Conservation (phyloP, 2,888 invertebrate species). For the Parasteatoda lunata region DNA sequence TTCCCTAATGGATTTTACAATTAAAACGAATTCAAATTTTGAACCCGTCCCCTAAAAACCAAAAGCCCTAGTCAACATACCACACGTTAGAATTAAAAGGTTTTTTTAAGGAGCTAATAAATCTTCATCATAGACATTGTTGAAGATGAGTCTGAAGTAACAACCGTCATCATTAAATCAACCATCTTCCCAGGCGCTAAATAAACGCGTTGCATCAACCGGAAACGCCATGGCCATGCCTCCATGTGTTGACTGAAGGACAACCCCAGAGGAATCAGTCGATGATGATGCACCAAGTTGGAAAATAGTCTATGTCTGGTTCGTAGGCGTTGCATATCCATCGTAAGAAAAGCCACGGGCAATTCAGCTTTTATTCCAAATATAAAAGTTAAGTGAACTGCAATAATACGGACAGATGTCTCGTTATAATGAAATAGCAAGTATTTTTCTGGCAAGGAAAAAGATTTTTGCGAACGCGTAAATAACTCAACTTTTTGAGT, state of each 20-base stretch:
- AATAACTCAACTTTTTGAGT: no score
- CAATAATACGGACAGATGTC: no score
- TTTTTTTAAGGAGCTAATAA: no score
- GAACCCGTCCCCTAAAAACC: no score
- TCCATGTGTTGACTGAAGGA: not conserved
- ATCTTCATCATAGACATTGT: no score
- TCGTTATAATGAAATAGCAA: no score
- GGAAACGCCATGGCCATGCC: constrained; percentile 5
- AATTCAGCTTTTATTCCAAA: not conserved
- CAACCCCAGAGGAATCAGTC: constrained; percentile 9
- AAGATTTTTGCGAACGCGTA: no score
- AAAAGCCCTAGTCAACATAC: no score
- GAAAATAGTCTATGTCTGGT: constrained; percentile 25
- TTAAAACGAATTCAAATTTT: no score
- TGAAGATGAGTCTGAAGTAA: not conserved
- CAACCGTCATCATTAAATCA: not conserved
- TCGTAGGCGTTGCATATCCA: constrained; percentile 44
- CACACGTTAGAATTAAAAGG: no score
- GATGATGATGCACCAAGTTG: constrained; percentile 52
- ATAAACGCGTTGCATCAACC: constrained; percentile 49
- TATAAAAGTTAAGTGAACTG: not conserved
- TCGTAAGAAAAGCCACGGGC: constrained; percentile 4
- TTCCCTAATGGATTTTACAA: no score
- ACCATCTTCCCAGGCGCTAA: constrained; percentile 29
- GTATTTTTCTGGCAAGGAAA: no score